These are phyloP conservation scores for Chrysolina haemoptera DNA, from an alignment of 2,888 invertebrate genomes.

Conservation along the genomic window DNA sequence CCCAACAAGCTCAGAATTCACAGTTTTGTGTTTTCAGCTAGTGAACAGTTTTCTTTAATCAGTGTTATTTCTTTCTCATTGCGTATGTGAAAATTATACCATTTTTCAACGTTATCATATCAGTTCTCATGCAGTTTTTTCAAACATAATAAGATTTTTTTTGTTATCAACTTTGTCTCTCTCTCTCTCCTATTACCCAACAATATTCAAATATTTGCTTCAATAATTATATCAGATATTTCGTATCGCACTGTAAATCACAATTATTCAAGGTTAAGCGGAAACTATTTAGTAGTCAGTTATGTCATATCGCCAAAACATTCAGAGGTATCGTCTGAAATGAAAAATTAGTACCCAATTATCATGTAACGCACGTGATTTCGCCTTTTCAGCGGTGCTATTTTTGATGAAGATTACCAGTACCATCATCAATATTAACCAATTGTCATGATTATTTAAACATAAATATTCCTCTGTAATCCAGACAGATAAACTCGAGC, in stretches of 20 bases:
- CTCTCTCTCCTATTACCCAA: neutral
- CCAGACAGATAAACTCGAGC: too few species aligned
- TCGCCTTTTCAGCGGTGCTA: neutral
- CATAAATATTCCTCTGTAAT: too few species aligned
- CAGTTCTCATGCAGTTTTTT: neutral
- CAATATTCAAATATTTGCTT: neutral
- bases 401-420: neutral
- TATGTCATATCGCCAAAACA: neutral
- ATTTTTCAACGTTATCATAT: too few species aligned
- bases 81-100: too few species aligned
- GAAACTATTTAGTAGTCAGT: neutral
- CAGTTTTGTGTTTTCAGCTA: too few species aligned
- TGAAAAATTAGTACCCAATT: neutral
- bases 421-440: too few species aligned
- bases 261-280: neutral
- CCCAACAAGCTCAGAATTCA: too few species aligned
- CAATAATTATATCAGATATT: conserved; percentile 11
- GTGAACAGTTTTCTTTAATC: too few species aligned
- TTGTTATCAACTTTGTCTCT: neutral
- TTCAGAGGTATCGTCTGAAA: neutral
- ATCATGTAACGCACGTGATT: neutral
- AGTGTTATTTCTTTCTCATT: too few species aligned
- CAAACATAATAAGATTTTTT: neutral
- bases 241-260: neutral
- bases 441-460: too few species aligned